Conservation (phyloP, 2,113 vertebrate genomes). For the Recurvirostra avosetta region DNA sequence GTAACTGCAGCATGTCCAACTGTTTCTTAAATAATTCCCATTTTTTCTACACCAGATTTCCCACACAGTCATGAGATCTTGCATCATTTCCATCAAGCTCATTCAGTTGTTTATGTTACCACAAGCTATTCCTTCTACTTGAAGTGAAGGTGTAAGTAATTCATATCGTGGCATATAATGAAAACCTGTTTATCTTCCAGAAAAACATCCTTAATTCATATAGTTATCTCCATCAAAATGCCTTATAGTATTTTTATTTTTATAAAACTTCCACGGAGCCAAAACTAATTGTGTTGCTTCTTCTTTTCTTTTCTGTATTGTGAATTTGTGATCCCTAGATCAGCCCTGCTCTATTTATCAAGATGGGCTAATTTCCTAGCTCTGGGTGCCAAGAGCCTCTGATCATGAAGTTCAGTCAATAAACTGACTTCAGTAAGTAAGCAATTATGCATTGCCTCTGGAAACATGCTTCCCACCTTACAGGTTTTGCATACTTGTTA, state of each 20-base stretch:
- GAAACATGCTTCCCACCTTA: constrained; percentile 66
- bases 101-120: constrained; percentile 31
- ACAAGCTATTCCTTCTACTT: constrained; percentile 39
- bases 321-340: constrained; percentile 24
- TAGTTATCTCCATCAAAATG: background rate
- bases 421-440: constrained; percentile 71
- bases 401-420: constrained; percentile 70
- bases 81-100: constrained; percentile 7
- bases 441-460: constrained; percentile 72
- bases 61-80: background rate
- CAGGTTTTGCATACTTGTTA: constrained; percentile 72
- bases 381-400: constrained; percentile 55
- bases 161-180: background rate
- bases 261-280: background rate
- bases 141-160: background rate
- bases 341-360: constrained; percentile 42
- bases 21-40: constrained; percentile 68
- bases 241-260: background rate
- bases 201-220: background rate
- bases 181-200: constrained; percentile 14
- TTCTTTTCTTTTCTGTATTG: background rate
- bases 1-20: constrained; percentile 39
- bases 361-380: constrained; percentile 56
- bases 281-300: background rate
- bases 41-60: constrained; percentile 54